A percentile compares a stretch with the other conserved stretches of the same genome.
These are phyloP conservation scores for Andrena chrysosceles DNA, from an alignment of 2,888 invertebrate genomes.

Conservation along the genomic window DNA sequence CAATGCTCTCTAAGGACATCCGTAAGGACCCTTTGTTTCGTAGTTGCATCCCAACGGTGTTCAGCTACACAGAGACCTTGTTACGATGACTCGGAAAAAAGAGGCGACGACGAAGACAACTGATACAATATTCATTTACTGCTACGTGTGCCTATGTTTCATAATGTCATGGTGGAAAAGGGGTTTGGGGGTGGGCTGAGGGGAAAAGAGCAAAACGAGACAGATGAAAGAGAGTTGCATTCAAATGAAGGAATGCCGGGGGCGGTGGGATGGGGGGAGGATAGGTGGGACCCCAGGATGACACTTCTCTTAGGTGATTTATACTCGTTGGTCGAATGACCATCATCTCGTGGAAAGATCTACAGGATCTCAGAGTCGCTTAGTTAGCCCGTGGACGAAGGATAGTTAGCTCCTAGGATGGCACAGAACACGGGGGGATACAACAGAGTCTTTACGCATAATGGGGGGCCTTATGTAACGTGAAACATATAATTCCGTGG, in stretches of 20 bases:
- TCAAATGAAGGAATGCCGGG: slow-evolving; percentile 81
- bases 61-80: slow-evolving; percentile 62
- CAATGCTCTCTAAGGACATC: slow-evolving; percentile 32
- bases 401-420: slow-evolving; percentile 72
- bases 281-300: slow-evolving; percentile 77
- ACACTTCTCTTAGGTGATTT: slow-evolving; percentile 83
- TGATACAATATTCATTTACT: slow-evolving; percentile 77
- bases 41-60: slow-evolving; percentile 61
- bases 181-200: slow-evolving; percentile 21
- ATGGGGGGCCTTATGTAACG: slow-evolving; percentile 70
- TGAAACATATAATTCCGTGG: slow-evolving; percentile 69
- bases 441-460: slow-evolving; percentile 66
- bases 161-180: slow-evolving; percentile 69
- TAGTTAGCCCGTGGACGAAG: slow-evolving; percentile 74
- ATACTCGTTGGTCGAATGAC: slow-evolving; percentile 81
- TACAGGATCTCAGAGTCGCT: slow-evolving; percentile 79
- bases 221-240: slow-evolving; percentile 75
- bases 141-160: slow-evolving; percentile 73
- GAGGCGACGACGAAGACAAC: slow-evolving; percentile 69
- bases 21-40: slow-evolving; percentile 56
- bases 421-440: slow-evolving; percentile 29
- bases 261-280: slow-evolving; percentile 73
- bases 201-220: slow-evolving; percentile 62
- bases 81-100: slow-evolving; percentile 69
- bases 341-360: slow-evolving; percentile 82